Evolutionary conservation across 2,113 vertebrate genomes (phyloP).

Genomic region (Eptesicus fuscus): DNA sequence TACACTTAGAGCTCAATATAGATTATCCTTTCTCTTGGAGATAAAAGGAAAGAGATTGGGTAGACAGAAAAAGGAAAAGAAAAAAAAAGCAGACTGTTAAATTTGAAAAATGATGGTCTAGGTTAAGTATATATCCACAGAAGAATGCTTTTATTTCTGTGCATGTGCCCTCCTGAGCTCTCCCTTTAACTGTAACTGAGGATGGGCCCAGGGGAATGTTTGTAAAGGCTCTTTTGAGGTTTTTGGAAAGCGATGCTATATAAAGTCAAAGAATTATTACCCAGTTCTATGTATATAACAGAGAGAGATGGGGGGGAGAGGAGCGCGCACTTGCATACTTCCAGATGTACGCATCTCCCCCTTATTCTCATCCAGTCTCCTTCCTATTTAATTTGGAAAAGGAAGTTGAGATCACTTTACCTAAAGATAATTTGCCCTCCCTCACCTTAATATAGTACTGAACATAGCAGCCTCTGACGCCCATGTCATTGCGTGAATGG

Average conservation of each 20-base stretch:
- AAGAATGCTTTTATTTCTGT: slow-evolving; percentile 54
- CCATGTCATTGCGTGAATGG: neutral
- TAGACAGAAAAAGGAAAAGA: neutral
- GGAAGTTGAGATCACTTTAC: neutral
- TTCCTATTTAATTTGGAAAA: neutral
- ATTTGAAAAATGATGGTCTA: neutral
- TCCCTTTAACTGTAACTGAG: slow-evolving; percentile 44
- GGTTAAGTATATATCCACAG: slow-evolving; percentile 54
- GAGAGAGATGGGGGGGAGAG: too few species aligned
- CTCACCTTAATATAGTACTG: neutral
- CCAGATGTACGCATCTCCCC: neutral
- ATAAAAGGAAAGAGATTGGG: slow-evolving; percentile 37
- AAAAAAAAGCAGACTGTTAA: slow-evolving; percentile 46
- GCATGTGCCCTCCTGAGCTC: neutral
- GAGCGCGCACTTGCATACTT: accelerated
- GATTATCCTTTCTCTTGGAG: slow-evolving; percentile 46
- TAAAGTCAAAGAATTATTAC: neutral
- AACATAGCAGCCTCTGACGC: neutral
- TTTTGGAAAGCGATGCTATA: neutral
- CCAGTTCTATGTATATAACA: neutral
- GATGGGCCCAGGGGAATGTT: slow-evolving; percentile 14
- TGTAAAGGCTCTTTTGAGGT: slow-evolving; percentile 50
- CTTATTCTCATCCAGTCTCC: neutral
- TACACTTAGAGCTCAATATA: neutral
- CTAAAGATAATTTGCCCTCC: neutral